These are phyloP conservation scores for Xenopus tropicalis DNA, from an alignment of 2,113 vertebrate species.

Conservation along the genomic window UCB_Xtro_10.0 CM004444.2:36879001-36879500, in stretches of 20 bases:
- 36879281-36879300: slow-evolving; percentile 36
- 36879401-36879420: slow-evolving; percentile 13
- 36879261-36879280: slow-evolving; percentile 38
- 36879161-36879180: slow-evolving; percentile 33
- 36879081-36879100: slow-evolving; percentile 43
- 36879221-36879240: slow-evolving; percentile 20
- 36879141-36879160: not conserved
- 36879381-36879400: slow-evolving; percentile 20
- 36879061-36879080: slow-evolving; percentile 28
- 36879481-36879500: slow-evolving; percentile 36
- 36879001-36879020: slow-evolving; percentile 46
- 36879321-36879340: slow-evolving; percentile 46
- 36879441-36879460: slow-evolving; percentile 13
- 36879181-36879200: slow-evolving; percentile 13
- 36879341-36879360: not conserved
- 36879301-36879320: slow-evolving; percentile 13
- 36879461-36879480: slow-evolving; percentile 3
- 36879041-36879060: slow-evolving; percentile 39
- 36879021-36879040: slow-evolving; percentile 42
- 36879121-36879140: slow-evolving; percentile 14
- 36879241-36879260: slow-evolving; percentile 11
- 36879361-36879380: not conserved
- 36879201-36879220: slow-evolving; percentile 38
- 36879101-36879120: slow-evolving; percentile 7
- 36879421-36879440: slow-evolving; percentile 30